Evolutionary conservation across 2,797 vertebrate genomes (phyloP).

Genomic region (Microctenopoma lineatum): DNA sequence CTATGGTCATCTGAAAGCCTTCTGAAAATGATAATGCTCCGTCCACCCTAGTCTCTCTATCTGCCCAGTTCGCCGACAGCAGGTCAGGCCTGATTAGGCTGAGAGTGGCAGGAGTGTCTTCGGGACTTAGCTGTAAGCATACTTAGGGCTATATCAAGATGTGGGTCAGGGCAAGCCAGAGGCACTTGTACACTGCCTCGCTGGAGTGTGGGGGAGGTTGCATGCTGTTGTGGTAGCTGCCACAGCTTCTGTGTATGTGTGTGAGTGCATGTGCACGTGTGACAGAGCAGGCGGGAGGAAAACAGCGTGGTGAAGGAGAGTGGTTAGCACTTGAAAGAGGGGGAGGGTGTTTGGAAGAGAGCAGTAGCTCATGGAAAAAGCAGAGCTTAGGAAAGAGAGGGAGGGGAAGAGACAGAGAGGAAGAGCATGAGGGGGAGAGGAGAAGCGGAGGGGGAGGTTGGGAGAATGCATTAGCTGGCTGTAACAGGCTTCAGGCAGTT

Average conservation of each 20-base stretch:
- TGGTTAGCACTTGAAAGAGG: conserved; percentile 70
- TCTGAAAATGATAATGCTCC: conserved; percentile 73
- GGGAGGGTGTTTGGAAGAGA: conserved; percentile 62
- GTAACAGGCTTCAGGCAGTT: conserved; percentile 80
- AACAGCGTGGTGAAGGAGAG: conserved; percentile 72
- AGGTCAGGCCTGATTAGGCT: conserved; percentile 84
- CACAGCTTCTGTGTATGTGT: conserved; percentile 54
- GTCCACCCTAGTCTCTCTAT: conserved; percentile 64
- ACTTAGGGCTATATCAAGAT: conserved; percentile 90
- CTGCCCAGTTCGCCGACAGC: conserved; percentile 69
- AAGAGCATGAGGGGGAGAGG: conserved; percentile 68
- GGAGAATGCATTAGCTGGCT: conserved; percentile 79
- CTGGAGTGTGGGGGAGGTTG: conserved; percentile 80
- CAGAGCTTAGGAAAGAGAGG: conserved; percentile 68
- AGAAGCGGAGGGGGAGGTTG: conserved; percentile 67
- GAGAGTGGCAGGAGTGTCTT: conserved; percentile 84
- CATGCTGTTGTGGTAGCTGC: conserved; percentile 75
- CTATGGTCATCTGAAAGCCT: conserved; percentile 54
- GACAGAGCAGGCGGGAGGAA: conserved; percentile 60
- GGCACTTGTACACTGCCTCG: conserved; percentile 78
- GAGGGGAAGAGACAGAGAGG: conserved; percentile 68
- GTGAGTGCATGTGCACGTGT: conserved; percentile 57
- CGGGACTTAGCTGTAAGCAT: conserved; percentile 87
- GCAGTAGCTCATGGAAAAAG: conserved; percentile 77
- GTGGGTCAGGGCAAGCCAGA: conserved; percentile 86